A percentile compares a stretch with the other conserved stretches of the same genome.
phyloP scores from a whole-genome alignment of 2,113 vertebrate genomes.

The Penelope pileata region DNA sequence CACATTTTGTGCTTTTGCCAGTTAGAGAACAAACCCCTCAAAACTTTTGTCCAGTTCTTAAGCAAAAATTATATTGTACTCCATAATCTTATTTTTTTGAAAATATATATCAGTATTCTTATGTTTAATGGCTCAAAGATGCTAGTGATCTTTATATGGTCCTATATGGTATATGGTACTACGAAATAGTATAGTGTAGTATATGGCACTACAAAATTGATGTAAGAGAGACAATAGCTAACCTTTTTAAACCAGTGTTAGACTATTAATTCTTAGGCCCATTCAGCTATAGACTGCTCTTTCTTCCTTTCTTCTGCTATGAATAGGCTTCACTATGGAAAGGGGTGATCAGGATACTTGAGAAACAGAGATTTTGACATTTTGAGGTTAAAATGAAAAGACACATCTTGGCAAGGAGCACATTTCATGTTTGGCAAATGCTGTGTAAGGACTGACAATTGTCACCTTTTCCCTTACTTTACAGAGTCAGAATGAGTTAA shows the following conservation, averaged over 20 bases:
- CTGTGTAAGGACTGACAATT: conserved; percentile 38
- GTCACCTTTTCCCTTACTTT: conserved; percentile 16
- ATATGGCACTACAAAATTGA: background rate
- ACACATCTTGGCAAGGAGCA: conserved; percentile 29
- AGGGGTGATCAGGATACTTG: background rate
- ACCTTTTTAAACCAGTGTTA: background rate
- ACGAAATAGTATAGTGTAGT: no score
- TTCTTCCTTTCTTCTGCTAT: background rate
- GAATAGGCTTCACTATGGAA: conserved; percentile 6
- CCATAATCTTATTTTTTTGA: background rate
- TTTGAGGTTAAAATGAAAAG: conserved; percentile 71
- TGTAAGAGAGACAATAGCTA: background rate
- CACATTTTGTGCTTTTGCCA: background rate
- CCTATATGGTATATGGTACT: background rate
- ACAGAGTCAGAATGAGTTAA: conserved; percentile 10
- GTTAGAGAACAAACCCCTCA: background rate
- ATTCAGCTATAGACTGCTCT: background rate
- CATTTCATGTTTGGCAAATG: conserved; percentile 49
- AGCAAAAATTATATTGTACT: background rate
- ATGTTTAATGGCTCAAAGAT: background rate
- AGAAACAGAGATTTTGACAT: conserved; percentile 47
- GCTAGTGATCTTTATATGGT: no score
- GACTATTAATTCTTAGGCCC: background rate
- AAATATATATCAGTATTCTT: background rate
- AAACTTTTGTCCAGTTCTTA: background rate